A percentile compares a stretch with the other conserved stretches of the same genome.
These are phyloP conservation scores for Trypoxylon attenuatum DNA, from an alignment of 2,888 invertebrate species.

Conservation along the genomic window DNA sequence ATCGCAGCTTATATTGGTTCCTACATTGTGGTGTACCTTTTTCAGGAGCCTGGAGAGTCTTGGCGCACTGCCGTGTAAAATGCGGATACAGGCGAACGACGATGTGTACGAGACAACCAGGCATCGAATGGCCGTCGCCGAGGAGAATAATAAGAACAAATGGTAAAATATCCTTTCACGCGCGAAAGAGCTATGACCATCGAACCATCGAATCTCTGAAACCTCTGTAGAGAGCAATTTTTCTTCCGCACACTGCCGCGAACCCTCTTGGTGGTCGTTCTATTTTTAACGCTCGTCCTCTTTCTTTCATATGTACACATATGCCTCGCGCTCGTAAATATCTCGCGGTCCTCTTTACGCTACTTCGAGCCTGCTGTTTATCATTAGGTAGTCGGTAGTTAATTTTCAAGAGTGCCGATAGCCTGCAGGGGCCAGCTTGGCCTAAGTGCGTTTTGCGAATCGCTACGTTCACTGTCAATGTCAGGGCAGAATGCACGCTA, in stretches of 20 bases:
- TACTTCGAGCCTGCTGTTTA: no score
- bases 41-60: constrained; percentile 84
- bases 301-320: constrained; percentile 17
- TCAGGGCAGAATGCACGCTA: constrained; percentile 8
- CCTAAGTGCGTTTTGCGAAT: background rate
- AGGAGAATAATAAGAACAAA: constrained; percentile 95
- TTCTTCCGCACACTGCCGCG: background rate
- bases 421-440: no score
- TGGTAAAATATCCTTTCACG: constrained; percentile 77
- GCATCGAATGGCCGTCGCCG: constrained; percentile 92
- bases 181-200: background rate
- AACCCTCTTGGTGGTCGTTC: background rate
- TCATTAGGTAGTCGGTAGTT: no score
- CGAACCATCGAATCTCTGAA: constrained; percentile 17
- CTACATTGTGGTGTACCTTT: constrained; percentile 8
- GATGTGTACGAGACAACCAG: constrained; percentile 96
- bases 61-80: constrained; percentile 90
- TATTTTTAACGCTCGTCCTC: constrained; percentile 21
- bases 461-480: no score
- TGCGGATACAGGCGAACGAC: constrained; percentile 95
- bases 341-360: no score
- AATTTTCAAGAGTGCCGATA: no score
- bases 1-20: background rate
- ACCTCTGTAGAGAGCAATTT: constrained; percentile 13
- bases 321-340: constrained; percentile 9